Evolutionary conservation across 2,113 vertebrate species (phyloP).

Genomic region (Paramisgurnus dabryanus): DNA sequence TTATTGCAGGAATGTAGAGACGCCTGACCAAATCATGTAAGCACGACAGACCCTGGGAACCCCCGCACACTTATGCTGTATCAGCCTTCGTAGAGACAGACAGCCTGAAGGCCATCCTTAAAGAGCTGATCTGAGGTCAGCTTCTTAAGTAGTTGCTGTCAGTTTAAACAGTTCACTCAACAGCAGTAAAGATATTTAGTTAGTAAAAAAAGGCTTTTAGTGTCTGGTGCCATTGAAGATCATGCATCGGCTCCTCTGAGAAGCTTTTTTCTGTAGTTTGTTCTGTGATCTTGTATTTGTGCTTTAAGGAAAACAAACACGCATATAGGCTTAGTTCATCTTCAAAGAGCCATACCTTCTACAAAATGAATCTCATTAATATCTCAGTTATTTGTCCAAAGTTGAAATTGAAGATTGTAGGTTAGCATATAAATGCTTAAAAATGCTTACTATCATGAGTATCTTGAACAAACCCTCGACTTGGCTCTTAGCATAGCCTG

Average conservation of each 20-base stretch:
- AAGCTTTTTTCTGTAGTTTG: no score
- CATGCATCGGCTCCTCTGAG: no score
- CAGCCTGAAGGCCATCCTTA: conserved; percentile 1
- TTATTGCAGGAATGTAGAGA: conserved; percentile 52
- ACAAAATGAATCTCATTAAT: no score
- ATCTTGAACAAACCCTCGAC: conserved; percentile 27
- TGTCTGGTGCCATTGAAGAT: no score
- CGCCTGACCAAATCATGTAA: conserved; percentile 48
- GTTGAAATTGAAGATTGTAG: neutral
- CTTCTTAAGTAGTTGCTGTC: neutral
- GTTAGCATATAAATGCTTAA: neutral
- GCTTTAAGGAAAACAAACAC: no score
- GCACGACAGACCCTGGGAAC: conserved; percentile 24
- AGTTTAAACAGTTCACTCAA: no score
- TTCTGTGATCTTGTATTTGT: no score
- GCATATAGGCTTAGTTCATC: no score
- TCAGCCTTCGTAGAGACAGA: neutral
- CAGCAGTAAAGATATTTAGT: neutral
- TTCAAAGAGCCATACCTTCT: no score
- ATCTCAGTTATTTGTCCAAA: no score
- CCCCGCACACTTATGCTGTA: conserved; percentile 36
- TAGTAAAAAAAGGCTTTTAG: neutral
- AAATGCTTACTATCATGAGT: conserved; percentile 9
- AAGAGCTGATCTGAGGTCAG: neutral
- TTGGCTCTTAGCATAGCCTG: conserved; percentile 37